A percentile compares a stretch with the other conserved stretches of the same genome.
phyloP scores from a whole-genome alignment of 2,113 vertebrate species.

The Neoarius graeffei region DNA sequence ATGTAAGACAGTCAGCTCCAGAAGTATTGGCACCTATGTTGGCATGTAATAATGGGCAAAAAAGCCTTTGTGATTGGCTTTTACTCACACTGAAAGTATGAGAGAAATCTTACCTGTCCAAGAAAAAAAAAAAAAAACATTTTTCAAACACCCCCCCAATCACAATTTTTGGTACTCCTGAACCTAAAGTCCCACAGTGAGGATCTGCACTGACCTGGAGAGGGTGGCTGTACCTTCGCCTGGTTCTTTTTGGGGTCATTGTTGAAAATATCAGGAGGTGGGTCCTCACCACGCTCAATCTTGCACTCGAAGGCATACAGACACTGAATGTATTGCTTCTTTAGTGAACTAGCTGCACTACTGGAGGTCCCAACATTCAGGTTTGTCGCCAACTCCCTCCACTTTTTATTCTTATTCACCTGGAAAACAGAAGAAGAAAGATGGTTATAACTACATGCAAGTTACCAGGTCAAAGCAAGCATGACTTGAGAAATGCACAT shows the following conservation, averaged over 20 bases:
- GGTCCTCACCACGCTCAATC: conserved; percentile 96
- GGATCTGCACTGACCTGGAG: conserved; percentile 82
- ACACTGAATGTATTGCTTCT: conserved; percentile 99
- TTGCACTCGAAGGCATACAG: conserved; percentile 99
- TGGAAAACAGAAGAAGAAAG: conserved; percentile 53
- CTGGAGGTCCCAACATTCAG: conserved; percentile 98
- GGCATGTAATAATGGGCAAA: no score
- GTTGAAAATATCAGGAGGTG: conserved; percentile 94
- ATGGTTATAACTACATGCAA: not conserved
- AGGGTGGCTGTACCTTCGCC: conserved; percentile 95
- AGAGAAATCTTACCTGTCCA: no score
- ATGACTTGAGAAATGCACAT: not conserved
- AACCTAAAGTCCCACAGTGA: no score
- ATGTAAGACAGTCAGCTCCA: no score
- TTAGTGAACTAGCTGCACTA: conserved; percentile 95
- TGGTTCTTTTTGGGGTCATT: conserved; percentile 94
- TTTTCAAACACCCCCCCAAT: no score
- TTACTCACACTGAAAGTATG: no score
- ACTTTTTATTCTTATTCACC: conserved; percentile 99
- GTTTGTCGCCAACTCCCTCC: conserved; percentile 95
- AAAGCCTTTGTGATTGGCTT: no score
- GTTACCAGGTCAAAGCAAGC: not conserved
- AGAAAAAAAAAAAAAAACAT: no score
- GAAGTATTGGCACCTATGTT: no score
- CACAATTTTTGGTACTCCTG: no score